phyloP scores from a whole-genome alignment of 2,113 vertebrate genomes.

The Nicator chloris region DNA sequence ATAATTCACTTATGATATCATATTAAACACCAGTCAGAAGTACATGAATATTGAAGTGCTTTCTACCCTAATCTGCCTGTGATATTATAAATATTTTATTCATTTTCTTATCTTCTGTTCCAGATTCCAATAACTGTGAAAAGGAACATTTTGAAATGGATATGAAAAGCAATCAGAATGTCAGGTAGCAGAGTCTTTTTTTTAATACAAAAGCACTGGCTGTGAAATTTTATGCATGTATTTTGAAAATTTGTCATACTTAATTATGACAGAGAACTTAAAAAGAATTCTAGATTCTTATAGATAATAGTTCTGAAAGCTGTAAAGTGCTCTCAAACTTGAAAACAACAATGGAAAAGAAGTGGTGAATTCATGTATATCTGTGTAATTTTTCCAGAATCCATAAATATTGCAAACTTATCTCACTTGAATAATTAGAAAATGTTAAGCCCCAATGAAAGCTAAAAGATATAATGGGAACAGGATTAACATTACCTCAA shows the following conservation, averaged over 20 bases:
- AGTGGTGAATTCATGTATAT: neutral
- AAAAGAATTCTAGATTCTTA: neutral
- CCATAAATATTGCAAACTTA: neutral
- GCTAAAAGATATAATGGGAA: neutral
- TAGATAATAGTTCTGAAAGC: neutral
- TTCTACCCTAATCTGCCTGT: conserved; percentile 2
- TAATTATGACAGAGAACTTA: neutral
- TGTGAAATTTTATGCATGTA: neutral
- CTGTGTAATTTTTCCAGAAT: neutral
- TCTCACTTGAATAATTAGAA: neutral
- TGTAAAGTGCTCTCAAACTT: neutral
- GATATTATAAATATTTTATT: conserved; percentile 51
- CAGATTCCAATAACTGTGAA: conserved; percentile 69
- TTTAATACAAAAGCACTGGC: neutral
- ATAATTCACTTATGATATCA: conserved; percentile 17
- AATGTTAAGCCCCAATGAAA: neutral
- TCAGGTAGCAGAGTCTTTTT: conserved; percentile 66
- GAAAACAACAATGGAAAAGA: neutral
- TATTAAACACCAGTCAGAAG: conserved; percentile 43
- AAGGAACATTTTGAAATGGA: conserved; percentile 57
- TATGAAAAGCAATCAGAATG: conserved; percentile 60
- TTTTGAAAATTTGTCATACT: neutral
- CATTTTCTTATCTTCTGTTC: conserved; percentile 64
- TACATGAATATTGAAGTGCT: conserved; percentile 45
- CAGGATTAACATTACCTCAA: neutral